A percentile compares a stretch with the other conserved stretches of the same genome.
Evolutionary conservation across 2,113 vertebrate genomes (phyloP).

Genomic region (Thermophis baileyi): DNA sequence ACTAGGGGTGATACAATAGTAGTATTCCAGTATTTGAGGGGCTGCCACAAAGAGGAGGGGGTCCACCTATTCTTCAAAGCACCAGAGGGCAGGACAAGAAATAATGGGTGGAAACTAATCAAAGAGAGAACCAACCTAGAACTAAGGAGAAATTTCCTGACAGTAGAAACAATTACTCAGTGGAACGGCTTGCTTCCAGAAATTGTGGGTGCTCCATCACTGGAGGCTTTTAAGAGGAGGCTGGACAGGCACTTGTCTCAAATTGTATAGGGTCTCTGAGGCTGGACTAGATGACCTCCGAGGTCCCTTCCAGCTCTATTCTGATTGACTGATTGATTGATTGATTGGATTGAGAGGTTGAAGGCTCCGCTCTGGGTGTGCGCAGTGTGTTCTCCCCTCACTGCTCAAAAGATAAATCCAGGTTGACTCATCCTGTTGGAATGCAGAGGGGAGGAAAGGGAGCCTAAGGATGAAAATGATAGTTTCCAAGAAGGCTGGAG

Average conservation of each 20-base stretch:
- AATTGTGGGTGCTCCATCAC: rapidly evolving
- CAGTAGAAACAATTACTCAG: background rate
- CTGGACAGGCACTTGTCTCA: background rate
- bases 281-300: background rate
- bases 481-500: background rate
- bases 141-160: background rate
- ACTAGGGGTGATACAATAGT: too few relatives aligned
- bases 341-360: background rate
- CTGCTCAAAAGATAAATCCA: background rate
- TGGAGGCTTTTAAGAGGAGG: background rate
- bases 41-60: too few relatives aligned
- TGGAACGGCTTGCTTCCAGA: background rate
- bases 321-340: too few relatives aligned
- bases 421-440: background rate
- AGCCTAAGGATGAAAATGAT: background rate
- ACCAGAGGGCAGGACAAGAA: too few relatives aligned
- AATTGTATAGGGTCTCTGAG: background rate
- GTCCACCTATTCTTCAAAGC: too few relatives aligned
- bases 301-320: background rate
- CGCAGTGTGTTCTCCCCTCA: background rate
- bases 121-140: too few relatives aligned
- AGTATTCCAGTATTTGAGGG: too few relatives aligned
- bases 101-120: too few relatives aligned
- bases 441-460: background rate
- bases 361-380: background rate